Evolutionary conservation across 1,140 invertebrate genomes (phyloP).

Genomic region (Bombus sylvicola): DNA sequence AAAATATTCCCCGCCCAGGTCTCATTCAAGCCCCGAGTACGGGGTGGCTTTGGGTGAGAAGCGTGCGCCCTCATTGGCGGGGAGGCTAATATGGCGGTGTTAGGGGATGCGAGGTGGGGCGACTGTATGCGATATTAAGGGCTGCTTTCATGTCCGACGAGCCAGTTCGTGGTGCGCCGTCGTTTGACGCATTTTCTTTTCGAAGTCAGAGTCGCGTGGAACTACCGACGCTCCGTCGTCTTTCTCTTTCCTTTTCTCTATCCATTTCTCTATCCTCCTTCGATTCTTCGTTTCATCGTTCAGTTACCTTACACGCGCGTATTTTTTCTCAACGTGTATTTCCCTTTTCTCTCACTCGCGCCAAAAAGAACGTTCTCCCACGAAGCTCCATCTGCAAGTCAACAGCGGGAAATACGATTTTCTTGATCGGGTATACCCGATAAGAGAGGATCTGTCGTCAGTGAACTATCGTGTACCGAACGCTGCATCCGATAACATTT

Average conservation of each 20-base stretch:
- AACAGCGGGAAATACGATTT: slow-evolving; percentile 64
- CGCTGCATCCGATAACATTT: background rate
- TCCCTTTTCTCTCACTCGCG: background rate
- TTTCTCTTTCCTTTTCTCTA: background rate
- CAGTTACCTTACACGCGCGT: background rate
- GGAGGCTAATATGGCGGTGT: slow-evolving; percentile 82
- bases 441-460: slow-evolving; percentile 19
- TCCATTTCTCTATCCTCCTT: background rate
- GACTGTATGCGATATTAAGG: slow-evolving; percentile 79
- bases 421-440: slow-evolving; percentile 21
- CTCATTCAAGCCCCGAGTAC: slow-evolving; percentile 80
- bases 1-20: slow-evolving; percentile 81
- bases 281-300: background rate
- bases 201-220: slow-evolving; percentile 47
- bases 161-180: slow-evolving; percentile 80
- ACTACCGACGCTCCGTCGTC: slow-evolving; percentile 1
- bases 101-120: slow-evolving; percentile 74
- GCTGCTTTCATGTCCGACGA: slow-evolving; percentile 77
- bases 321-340: background rate
- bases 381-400: slow-evolving; percentile 40
- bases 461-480: slow-evolving; percentile 50
- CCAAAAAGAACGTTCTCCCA: slow-evolving; percentile 15
- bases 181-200: slow-evolving; percentile 75
- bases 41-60: slow-evolving; percentile 79
- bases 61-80: slow-evolving; percentile 77